Percentiles rank a stretch among this genome's conserved stretches.
These are phyloP conservation scores for Gallinago stenura DNA, from an alignment of 2,797 vertebrate genomes.

Conservation along the genomic window DNA sequence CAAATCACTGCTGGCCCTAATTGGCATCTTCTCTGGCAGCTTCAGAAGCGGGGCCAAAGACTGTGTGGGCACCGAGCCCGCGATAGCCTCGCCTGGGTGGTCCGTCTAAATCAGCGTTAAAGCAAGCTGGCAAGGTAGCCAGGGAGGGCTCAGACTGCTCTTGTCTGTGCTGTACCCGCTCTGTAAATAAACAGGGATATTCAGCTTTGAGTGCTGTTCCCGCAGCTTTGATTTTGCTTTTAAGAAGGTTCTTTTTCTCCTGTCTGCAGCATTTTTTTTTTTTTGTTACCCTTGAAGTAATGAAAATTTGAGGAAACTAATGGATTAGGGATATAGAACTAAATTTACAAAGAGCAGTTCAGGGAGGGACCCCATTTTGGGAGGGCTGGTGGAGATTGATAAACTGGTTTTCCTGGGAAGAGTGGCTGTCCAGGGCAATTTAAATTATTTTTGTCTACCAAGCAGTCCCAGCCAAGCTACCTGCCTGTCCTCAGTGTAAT, in stretches of 20 bases:
- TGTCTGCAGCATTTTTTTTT: not conserved
- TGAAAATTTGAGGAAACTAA: not conserved
- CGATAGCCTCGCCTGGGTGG: constrained; percentile 25
- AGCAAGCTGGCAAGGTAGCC: constrained; percentile 21
- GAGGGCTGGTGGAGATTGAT: not conserved
- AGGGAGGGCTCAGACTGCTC: constrained; percentile 5
- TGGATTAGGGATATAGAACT: not conserved
- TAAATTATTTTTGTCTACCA: not conserved
- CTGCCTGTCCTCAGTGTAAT: not conserved
- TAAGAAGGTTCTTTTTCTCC: not conserved
- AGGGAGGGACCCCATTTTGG: not conserved
- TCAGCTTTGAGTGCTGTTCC: not conserved
- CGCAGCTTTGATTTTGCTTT: not conserved
- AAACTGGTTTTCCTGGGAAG: not conserved
- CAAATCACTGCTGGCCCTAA: not conserved
- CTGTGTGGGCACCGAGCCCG: not conserved
- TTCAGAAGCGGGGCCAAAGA: not conserved
- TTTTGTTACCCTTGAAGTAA: not conserved
- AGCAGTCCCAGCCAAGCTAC: not conserved
- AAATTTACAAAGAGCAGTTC: not conserved
- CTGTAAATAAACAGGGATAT: constrained; percentile 30
- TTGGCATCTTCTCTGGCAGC: constrained; percentile 40
- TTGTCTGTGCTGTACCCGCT: not conserved
- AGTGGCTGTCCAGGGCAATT: not conserved
- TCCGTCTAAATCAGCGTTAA: not conserved